A percentile compares a stretch with the other conserved stretches of the same genome.
Conservation (phyloP, 1,140 invertebrate genomes). For the Drosophila truncata region DNA sequence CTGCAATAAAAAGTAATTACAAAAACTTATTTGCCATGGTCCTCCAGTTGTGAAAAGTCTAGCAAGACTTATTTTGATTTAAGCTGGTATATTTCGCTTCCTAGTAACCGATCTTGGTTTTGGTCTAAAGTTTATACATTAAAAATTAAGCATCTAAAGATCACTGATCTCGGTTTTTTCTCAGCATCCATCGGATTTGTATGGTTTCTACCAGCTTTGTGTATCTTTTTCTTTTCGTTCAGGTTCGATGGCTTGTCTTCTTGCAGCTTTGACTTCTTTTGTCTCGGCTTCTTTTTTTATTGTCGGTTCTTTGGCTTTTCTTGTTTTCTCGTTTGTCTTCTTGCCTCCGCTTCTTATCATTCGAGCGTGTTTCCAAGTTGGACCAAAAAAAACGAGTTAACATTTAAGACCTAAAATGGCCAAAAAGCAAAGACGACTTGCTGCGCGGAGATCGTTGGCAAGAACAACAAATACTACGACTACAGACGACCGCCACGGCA, state of each 20-base stretch:
- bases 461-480: conserved; percentile 45
- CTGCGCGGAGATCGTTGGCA: conserved; percentile 43
- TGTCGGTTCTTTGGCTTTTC: conserved; percentile 32
- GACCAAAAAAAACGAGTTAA: conserved; percentile 73
- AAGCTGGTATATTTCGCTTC: not conserved
- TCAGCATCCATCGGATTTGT: conserved; percentile 48
- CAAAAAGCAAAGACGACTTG: conserved; percentile 41
- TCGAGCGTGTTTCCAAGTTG: conserved; percentile 60
- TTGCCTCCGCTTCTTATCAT: conserved; percentile 72
- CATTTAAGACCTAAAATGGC: conserved; percentile 80
- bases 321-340: conserved; percentile 48
- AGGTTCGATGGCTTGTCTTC: conserved; percentile 50
- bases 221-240: conserved; percentile 23
- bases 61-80: not conserved
- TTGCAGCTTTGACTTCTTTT: conserved; percentile 62
- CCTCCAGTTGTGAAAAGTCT: not conserved
- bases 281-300: conserved; percentile 46
- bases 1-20: conserved; percentile 10
- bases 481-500: conserved; percentile 27
- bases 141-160: conserved; percentile 35
- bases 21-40: conserved; percentile 6
- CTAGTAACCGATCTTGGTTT: conserved; percentile 1
- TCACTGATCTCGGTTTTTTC: conserved; percentile 38
- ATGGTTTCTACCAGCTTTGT: conserved; percentile 43
- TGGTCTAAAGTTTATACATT: conserved; percentile 11